Evolutionary conservation across 2,888 invertebrate genomes (phyloP), one percentile per base, ranked within the genome.

Genomic region (Brachyptera risi): DNA sequence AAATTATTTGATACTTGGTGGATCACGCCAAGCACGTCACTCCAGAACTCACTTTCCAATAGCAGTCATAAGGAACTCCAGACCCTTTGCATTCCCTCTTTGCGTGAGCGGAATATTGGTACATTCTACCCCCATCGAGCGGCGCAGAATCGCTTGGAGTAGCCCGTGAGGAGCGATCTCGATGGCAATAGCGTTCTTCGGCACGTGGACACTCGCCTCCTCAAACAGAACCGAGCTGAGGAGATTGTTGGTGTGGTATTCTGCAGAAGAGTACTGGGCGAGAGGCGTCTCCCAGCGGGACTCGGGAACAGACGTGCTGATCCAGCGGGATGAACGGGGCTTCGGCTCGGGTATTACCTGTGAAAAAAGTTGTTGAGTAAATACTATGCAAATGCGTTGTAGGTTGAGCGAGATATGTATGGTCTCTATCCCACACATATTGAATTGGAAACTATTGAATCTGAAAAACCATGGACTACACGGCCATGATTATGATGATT

Each of bases 91-190:
- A 65, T 85, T 82, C 9, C 83, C 84, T 61, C 83, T 81, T 71
- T 88, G 85, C 56, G 92, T 92, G 1, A 95, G 77, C 0, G 91
- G 80, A 40, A 93, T 78, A 71, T 90, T 90, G 24, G 82, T 79
- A 64, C 87, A 85, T n/a, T 84, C 83, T 58, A 84, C 76, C 68
- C 80, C 77, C 44, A 95, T 75, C 0, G 92, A 88, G 42, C 92
- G 80, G 65, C 88, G 86, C 5, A 96, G 78, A 69, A 96, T 92
- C 0, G 93, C 89, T 72, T 94, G 94, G 31, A 96, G 81, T 0
- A 96, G 79, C 5, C 92, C 89, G 69, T 96, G 95, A 0, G 96
- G 95, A 0, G 95, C 94, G 59, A 96, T 85, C 75, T 96, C 96
- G 65, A 96, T 87, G 3, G 87, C 83, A 61, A 95, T 81, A 0